Conservation (phyloP, 1,140 invertebrate genomes). For the Papilio glaucus region DNA sequence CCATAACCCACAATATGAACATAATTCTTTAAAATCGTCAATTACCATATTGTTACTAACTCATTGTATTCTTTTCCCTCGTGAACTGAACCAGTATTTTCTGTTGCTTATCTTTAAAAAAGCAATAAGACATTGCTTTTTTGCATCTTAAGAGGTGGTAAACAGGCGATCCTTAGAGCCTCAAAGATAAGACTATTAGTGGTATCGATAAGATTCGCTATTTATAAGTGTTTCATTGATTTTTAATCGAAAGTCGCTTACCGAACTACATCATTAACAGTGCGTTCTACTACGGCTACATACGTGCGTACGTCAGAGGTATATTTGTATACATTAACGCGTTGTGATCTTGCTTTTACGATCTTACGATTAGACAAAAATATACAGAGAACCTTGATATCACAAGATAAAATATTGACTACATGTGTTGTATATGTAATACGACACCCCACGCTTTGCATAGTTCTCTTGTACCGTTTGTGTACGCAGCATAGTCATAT, state of each 20-base stretch:
- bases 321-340: slow-evolving; percentile 9
- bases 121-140: no score
- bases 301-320: background rate
- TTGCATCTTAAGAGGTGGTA: no score
- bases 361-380: slow-evolving; percentile 8
- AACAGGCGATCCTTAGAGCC: no score
- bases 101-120: no score
- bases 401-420: background rate
- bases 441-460: background rate
- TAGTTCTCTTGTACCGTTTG: background rate
- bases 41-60: no score
- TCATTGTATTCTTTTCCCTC: no score
- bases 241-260: no score
- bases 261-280: background rate
- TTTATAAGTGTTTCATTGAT: background rate
- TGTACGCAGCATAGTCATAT: background rate
- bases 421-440: no score
- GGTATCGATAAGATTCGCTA: background rate
- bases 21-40: no score
- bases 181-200: background rate
- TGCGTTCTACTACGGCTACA: background rate
- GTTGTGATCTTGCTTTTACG: slow-evolving; percentile 18
- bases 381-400: slow-evolving; percentile 7
- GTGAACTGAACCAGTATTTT: no score
- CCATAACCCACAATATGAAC: no score